A percentile compares a stretch with the other conserved stretches of the same genome.
These are phyloP conservation scores for Temnopleurus reevesii DNA, from an alignment of 53 echinoderm and acorn worm genomes.

Conservation along the genomic window DNA sequence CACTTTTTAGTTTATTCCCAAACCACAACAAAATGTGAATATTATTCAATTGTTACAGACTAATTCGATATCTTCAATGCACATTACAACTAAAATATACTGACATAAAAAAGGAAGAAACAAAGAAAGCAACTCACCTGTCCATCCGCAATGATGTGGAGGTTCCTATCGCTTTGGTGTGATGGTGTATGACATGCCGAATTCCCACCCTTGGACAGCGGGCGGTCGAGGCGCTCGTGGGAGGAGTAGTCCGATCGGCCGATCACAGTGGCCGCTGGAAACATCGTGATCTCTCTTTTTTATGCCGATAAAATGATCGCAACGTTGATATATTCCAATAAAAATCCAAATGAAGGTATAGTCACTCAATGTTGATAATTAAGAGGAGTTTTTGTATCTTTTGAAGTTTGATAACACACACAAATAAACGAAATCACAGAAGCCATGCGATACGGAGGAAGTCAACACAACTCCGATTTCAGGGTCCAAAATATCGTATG, in stretches of 20 bases:
- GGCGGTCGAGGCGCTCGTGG: constrained; percentile 46
- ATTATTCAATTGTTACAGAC: too few relatives aligned
- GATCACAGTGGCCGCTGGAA: constrained; percentile 37
- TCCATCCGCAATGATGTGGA: neutral
- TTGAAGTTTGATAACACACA: too few relatives aligned
- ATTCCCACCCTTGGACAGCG: constrained; percentile 12
- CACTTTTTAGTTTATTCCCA: too few relatives aligned
- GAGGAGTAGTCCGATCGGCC: constrained; percentile 48
- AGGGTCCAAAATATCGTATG: too few relatives aligned
- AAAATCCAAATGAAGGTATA: neutral
- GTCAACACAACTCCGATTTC: too few relatives aligned
- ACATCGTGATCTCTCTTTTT: constrained; percentile 24
- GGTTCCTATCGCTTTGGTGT: constrained; percentile 38
- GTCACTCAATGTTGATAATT: too few relatives aligned
- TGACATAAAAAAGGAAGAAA: neutral
- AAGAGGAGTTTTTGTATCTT: too few relatives aligned
- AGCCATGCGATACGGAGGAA: too few relatives aligned
- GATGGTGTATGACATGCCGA: constrained; percentile 43
- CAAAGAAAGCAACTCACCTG: neutral
- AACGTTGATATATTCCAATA: neutral
- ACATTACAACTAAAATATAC: neutral
- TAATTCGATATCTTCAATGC: too few relatives aligned
- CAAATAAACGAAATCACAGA: too few relatives aligned
- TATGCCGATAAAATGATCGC: neutral
- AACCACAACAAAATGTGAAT: too few relatives aligned